A percentile compares a stretch with the other conserved stretches of the same genome.
These are phyloP conservation scores for Rhabdophis nuchalis DNA, from an alignment of 2,797 vertebrate genomes.

Conservation along the genomic window DNA sequence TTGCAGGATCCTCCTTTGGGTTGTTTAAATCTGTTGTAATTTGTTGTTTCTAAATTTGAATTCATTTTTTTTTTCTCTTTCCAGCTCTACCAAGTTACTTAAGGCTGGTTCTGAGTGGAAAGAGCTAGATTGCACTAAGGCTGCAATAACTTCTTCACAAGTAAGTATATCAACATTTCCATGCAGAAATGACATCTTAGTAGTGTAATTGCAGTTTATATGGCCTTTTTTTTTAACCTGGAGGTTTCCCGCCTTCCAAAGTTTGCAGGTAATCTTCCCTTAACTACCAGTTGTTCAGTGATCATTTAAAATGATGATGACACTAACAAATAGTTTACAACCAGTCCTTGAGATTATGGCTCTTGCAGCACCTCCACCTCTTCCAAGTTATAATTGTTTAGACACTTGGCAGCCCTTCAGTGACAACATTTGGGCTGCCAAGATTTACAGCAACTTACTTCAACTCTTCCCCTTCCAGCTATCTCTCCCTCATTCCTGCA, in stretches of 20 bases:
- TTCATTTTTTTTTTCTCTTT: conserved; percentile 8
- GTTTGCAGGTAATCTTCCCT: not conserved
- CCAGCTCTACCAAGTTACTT: conserved; percentile 8
- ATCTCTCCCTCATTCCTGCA: not conserved
- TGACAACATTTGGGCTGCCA: not conserved
- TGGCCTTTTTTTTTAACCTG: not conserved
- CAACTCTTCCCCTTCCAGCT: not conserved
- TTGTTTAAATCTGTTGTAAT: not conserved
- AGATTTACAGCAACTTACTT: not conserved
- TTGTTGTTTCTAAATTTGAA: rapidly evolving
- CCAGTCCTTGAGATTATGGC: not conserved
- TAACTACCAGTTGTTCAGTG: not conserved
- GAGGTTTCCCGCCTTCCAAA: not conserved
- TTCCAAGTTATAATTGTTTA: not conserved
- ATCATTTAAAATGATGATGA: not conserved
- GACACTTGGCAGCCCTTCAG: not conserved
- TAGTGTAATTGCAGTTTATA: not conserved
- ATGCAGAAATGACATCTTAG: not conserved
- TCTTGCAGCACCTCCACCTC: not conserved
- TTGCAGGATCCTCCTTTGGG: not conserved
- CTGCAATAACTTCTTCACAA: conserved; percentile 28
- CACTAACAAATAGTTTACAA: not conserved
- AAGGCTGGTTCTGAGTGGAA: not conserved
- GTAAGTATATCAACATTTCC: conserved; percentile 24
- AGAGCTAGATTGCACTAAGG: not conserved